Evolutionary conservation across 2,888 invertebrate species (phyloP).

Genomic region (Imbricaverruca yamaguchii): DNA sequence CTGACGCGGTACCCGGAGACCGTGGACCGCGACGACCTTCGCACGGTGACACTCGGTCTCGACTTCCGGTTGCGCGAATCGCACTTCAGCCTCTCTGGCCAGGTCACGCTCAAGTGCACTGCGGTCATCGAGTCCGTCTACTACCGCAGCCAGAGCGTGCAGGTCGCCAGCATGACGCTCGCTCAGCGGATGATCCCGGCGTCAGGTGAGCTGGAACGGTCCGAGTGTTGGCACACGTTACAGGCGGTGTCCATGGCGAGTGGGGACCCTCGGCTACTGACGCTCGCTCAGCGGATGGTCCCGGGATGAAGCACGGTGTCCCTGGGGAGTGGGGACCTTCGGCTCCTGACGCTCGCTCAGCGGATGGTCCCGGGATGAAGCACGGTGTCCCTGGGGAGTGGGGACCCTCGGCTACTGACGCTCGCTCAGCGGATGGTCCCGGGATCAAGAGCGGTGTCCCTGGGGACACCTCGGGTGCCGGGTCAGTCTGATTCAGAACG

Average conservation of each 20-base stretch:
- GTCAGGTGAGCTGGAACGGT: too few species aligned
- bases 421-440: neutral
- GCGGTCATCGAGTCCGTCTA: neutral
- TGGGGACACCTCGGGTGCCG: neutral
- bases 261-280: neutral
- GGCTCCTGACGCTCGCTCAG: neutral
- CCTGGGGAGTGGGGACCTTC: too few species aligned
- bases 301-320: too few species aligned
- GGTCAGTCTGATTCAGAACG: too few species aligned
- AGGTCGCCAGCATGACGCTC: neutral
- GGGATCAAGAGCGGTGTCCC: too few species aligned
- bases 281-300: neutral
- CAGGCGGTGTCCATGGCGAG: too few species aligned
- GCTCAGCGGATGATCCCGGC: neutral
- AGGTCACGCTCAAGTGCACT: neutral
- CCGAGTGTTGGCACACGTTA: too few species aligned
- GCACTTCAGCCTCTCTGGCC: neutral
- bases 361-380: too few species aligned
- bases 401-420: neutral
- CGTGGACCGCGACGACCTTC: neutral
- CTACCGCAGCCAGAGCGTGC: neutral
- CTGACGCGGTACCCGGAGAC: neutral
- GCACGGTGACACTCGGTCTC: neutral
- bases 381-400: neutral
- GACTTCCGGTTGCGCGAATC: neutral